Evolutionary conservation across 2,888 invertebrate species (phyloP), one percentile per base, ranked within the genome.

Genomic region (Cybosia mesomella): DNA sequence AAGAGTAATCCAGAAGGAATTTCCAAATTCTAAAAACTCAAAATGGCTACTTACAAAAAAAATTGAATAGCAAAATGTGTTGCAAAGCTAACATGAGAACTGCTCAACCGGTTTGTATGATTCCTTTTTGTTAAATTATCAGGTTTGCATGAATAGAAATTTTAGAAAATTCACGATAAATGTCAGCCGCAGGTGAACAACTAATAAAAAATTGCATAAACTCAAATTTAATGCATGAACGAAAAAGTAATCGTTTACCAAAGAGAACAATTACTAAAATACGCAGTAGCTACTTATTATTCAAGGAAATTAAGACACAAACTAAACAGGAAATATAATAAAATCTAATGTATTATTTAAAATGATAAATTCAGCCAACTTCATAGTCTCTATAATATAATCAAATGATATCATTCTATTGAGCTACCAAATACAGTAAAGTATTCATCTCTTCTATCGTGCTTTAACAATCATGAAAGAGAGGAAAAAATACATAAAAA

Each of bases 281-380:
- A 39, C 18, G 3, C 4, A 4, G 28, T 28, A 59, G 10, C 39
- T 59, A 39, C 36, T 59, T 59, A 59, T 24, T 24, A 59, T 59
- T 59, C 59, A 59, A 59, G 59, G 59, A 36, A 21, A 59, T 59
- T 36, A 36, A 59, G 21, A 36, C 36, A 36, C 59, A 24, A 49
- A n/a, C 49, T 49, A 54, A 66, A 11, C 58, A 59, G 58, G 58
- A 59, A 59, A 59, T 59, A 59, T 39, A 32, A 58, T 28, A 59
- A 24, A 18, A 22, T 59, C 22, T 59, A 59, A 39, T 49, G 10
- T 59, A 39, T 22, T 39, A 59, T 59, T 59, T 39, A 59, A 59
- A 59, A 5, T 59, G 9, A 39, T 59, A 10, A 39, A 39, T 59
- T 15, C 39, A 18, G 39, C 36, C 36, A 36, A 22, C 24, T 49